Evolutionary conservation across 2,888 invertebrate species (phyloP).

Genomic region (Phengaris alcon): DNA sequence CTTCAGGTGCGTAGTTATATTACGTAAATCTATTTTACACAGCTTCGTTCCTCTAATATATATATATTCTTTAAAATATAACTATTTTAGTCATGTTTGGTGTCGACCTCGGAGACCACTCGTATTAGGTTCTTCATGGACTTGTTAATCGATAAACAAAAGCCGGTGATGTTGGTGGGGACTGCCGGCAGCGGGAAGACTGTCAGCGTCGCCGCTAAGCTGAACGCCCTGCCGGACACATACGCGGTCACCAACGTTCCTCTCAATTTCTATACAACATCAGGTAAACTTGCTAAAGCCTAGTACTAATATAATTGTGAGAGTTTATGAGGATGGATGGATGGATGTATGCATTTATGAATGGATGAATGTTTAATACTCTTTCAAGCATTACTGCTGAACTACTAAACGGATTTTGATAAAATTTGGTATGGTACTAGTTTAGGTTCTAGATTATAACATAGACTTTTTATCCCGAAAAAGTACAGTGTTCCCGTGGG

Average conservation of each 20-base stretch:
- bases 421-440: no score
- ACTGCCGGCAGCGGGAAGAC: slow-evolving; percentile 95
- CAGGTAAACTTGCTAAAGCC: slow-evolving; percentile 68
- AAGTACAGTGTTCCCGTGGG: no score
- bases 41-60: not conserved
- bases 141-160: slow-evolving; percentile 85
- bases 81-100: slow-evolving; percentile 83
- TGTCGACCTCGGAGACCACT: slow-evolving; percentile 94
- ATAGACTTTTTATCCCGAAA: no score
- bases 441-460: no score
- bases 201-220: slow-evolving; percentile 92
- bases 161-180: slow-evolving; percentile 95
- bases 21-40: not conserved
- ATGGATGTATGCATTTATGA: no score
- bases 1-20: slow-evolving; percentile 82
- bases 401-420: no score
- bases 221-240: slow-evolving; percentile 85
- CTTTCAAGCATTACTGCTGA: no score
- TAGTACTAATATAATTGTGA: not conserved
- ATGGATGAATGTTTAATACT: no score
- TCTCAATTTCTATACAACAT: slow-evolving; percentile 96
- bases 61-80: slow-evolving; percentile 10
- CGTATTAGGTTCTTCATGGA: slow-evolving; percentile 93
- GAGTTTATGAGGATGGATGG: no score
- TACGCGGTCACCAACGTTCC: slow-evolving; percentile 93